Evolutionary conservation across 2,113 vertebrate species (phyloP).

Genomic region (Amphiprion ocellaris): DNA sequence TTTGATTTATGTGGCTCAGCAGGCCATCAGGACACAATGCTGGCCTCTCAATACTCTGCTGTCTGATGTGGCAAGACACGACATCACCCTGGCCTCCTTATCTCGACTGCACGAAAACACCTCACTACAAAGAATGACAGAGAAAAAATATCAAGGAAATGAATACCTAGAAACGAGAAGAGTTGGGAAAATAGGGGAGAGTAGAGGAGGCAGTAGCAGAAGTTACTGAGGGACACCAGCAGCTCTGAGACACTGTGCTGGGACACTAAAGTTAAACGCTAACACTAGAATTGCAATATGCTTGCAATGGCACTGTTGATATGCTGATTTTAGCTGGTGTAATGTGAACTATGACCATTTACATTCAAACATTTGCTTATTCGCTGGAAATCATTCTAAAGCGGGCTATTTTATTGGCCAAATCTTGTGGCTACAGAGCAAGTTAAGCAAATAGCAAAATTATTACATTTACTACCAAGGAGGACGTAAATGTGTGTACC

Average conservation of each 20-base stretch:
- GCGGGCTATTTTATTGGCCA: too few relatives aligned
- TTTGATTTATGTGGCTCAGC: conserved; percentile 79
- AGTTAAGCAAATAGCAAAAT: too few relatives aligned
- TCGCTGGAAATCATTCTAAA: background rate
- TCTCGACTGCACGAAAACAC: conserved; percentile 61
- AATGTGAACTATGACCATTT: background rate
- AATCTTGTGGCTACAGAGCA: too few relatives aligned
- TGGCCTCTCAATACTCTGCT: conserved; percentile 59
- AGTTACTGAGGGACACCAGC: background rate
- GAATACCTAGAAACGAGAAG: conserved; percentile 44
- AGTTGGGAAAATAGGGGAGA: background rate
- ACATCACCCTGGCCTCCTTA: conserved; percentile 66
- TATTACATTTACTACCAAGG: too few relatives aligned
- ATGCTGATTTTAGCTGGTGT: background rate
- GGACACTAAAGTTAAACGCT: background rate
- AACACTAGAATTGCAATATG: background rate
- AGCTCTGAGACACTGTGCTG: background rate
- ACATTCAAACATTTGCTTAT: background rate
- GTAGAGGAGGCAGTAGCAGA: background rate
- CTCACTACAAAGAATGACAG: conserved; percentile 28
- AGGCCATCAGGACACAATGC: conserved; percentile 55
- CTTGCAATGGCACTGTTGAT: background rate
- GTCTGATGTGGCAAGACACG: conserved; percentile 65
- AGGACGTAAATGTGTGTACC: too few relatives aligned
- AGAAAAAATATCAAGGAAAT: conserved; percentile 67